Base-by-base conservation (phyloP, 2,113 vertebrate species). In the Falcunculus frontatus region DNA sequence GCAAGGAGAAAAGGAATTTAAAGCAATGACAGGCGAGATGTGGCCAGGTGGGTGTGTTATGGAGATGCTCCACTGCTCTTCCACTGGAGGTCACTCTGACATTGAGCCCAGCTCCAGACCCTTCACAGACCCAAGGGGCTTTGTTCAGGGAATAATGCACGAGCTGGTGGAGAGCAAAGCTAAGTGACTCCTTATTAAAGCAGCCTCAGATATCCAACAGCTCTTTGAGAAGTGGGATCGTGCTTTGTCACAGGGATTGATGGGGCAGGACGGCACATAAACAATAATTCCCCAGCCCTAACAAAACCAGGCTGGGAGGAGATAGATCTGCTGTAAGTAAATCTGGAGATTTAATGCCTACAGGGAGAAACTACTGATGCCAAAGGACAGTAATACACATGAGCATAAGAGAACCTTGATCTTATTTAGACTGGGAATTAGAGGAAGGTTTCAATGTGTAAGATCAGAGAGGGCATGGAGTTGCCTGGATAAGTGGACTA, bases 61-160 rank as follows among this genome's bases (percentile, higher is more conserved):
- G 37, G 94, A 62, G 93, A 88, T 90, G 84, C 94, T 89, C 91
- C 63, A 8, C 68, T 1, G 4, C 91, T 89, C 87, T 85, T 41
- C 91, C 94, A 59, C 84, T 93, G 95, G 87, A 91, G 93, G 92
- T 93, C 93, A 95, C 90, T 52, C 78, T 90, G 94, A 96, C 96
- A 83, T 80, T 94, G 94, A 96, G 91, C 49, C 30, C 21, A 89
- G 87, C 53, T 62, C 89, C 59, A 56, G 67, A 6, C 62, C 74
- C 70, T n/a, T 32, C 16, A 1, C 67, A 86, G 46, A 65, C 55
- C 84, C 69, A 41, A 91, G 59, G 26, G 82, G 50, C 25, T 96
- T 87, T 96, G 93, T 80, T 90, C 77, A 39, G 92, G 67, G 82
- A 91, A 91, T 67, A 88, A 88, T n/a, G 85, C 78, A 77, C 13